These are phyloP conservation scores for Acrocyrtus sp. DNA, from an alignment of 2,888 invertebrate genomes.

Conservation along the genomic window DNA sequence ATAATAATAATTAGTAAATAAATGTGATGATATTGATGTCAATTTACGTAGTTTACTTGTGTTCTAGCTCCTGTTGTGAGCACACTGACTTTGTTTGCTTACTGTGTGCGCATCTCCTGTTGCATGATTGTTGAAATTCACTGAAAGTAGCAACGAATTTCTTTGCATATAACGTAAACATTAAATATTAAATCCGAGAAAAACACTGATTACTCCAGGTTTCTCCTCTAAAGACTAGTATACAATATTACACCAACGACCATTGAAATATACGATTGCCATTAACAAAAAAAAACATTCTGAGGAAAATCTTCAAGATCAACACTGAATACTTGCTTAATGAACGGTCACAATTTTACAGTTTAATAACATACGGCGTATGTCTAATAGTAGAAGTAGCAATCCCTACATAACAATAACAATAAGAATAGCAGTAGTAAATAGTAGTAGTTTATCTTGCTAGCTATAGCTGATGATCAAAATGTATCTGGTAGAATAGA, in stretches of 20 bases:
- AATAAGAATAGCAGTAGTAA: conserved; percentile 30
- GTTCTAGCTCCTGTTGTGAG: conserved; percentile 19
- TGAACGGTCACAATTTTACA: conserved; percentile 36
- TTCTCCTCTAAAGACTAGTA: conserved; percentile 61
- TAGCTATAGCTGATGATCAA: conserved; percentile 50
- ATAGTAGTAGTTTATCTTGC: conserved; percentile 30
- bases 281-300: conserved; percentile 59
- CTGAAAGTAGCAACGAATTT: conserved; percentile 2
- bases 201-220: conserved; percentile 39
- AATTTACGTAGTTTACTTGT: no score
- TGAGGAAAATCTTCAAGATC: conserved; percentile 54
- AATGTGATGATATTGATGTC: no score
- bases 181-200: conserved; percentile 45
- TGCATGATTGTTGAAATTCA: conserved; percentile 45
- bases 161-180: not conserved
- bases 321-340: conserved; percentile 53
- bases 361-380: conserved; percentile 17
- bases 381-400: conserved; percentile 37
- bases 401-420: conserved; percentile 43
- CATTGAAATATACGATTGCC: conserved; percentile 60
- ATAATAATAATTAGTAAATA: no score
- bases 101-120: conserved; percentile 46
- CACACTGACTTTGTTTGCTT: conserved; percentile 43
- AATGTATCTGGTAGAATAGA: conserved; percentile 57
- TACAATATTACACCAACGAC: conserved; percentile 63